Evolutionary conservation across 2,888 invertebrate species (phyloP), one percentile per base, ranked within the genome.

Genomic region (Platycheirus albimanus): DNA sequence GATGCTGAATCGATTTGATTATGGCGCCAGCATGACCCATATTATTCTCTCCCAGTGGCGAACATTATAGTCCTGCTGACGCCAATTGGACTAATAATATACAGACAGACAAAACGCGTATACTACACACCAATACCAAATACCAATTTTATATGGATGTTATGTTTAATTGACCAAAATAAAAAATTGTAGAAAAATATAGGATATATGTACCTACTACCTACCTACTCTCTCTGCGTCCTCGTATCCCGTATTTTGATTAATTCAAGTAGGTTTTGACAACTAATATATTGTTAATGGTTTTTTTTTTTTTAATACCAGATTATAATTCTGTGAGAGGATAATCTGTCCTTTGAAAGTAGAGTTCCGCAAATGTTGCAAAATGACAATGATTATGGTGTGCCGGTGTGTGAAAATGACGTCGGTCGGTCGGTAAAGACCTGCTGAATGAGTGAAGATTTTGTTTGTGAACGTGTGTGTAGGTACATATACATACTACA

Each of bases 1-100:
- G 78, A 83, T 64, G 83, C 69, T 83, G 49, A 78, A 83, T 83
- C 83, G 83, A 83, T 83, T 78, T 78, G 83, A 74, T 64, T 69
- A 43, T 78, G 83, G 83, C 83, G 83, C 83, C 83, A 83, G 51
- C 58, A 78, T 74, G 83, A 74, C 83, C 83, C 64, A 83, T 78
- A 83, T 78, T 72, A 72, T 74, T 49, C 51, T 74, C 41, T 36
- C 51, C 19, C 72, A 69, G 69, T 78, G 47, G 78, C 69, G 49
- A 63, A 67, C 72, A 58, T 64, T 72, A 72, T 74, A 78, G 78
- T 49, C 83, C 33, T 56, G 67, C 56, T 64, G 83, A 74, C 83
- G 83, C 83, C 83, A 64, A 56, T 41, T 41, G 13, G 63, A 64
- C 72, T 72, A 38, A 54, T 67, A 61, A 51, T 69, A 51, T 56